A percentile compares a stretch with the other conserved stretches of the same genome.
Conservation (phyloP, 2,888 invertebrate genomes). For the Epistrophella euchroma region DNA sequence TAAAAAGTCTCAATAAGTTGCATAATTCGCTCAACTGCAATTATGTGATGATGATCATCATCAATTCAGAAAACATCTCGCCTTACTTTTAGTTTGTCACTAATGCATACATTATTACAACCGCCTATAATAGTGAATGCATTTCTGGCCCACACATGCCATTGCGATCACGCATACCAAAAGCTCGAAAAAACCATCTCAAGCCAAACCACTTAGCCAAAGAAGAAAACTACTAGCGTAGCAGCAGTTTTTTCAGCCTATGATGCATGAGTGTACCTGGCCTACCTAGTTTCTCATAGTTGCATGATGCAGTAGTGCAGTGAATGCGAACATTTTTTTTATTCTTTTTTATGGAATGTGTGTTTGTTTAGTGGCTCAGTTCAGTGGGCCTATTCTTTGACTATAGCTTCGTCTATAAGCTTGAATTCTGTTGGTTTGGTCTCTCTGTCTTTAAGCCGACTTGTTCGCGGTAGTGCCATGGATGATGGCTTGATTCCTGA, state of each 20-base stretch:
- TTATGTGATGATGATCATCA: slow-evolving; percentile 19
- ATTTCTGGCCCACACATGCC: slow-evolving; percentile 56
- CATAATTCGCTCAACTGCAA: slow-evolving; percentile 57
- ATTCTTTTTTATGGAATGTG: slow-evolving; percentile 45
- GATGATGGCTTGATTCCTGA: slow-evolving; percentile 53
- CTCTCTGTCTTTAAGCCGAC: slow-evolving; percentile 46
- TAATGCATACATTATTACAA: no score
- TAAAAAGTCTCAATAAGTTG: slow-evolving; percentile 20
- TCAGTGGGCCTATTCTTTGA: slow-evolving; percentile 75
- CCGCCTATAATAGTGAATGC: not conserved
- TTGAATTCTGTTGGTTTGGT: slow-evolving; percentile 34
- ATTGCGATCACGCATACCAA: slow-evolving; percentile 58
- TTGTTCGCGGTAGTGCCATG: slow-evolving; percentile 58
- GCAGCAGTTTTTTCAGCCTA: not conserved
- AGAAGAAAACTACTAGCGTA: slow-evolving; percentile 34
- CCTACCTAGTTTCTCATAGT: slow-evolving; percentile 55
- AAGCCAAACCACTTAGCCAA: slow-evolving; percentile 51
- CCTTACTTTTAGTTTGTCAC: slow-evolving; percentile 38
- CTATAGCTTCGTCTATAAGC: slow-evolving; percentile 43
- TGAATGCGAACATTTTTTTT: slow-evolving; percentile 27
- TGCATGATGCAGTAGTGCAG: slow-evolving; percentile 8
- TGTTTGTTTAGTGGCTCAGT: slow-evolving; percentile 60
- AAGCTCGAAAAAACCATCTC: slow-evolving; percentile 16
- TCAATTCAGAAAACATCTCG: slow-evolving; percentile 39
- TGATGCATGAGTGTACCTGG: slow-evolving; percentile 32